These are phyloP conservation scores for Drosophila paracracens DNA, from an alignment of 2,888 invertebrate species.

Conservation along the genomic window DNA sequence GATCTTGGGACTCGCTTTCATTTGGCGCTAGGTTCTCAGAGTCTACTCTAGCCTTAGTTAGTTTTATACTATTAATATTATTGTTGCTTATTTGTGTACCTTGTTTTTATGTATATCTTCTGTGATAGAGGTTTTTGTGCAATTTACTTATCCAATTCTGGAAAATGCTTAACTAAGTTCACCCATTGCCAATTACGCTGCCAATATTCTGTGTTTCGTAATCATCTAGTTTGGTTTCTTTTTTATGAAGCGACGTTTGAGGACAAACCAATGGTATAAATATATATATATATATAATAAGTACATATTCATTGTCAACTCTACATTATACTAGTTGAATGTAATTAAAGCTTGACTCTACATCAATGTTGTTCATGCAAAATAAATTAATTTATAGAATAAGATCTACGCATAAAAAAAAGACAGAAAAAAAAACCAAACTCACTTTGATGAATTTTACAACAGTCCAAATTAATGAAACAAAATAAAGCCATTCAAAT, in stretches of 20 bases:
- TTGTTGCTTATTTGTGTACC: constrained; percentile 50
- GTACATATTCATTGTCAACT: constrained; percentile 68
- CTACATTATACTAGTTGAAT: constrained; percentile 65
- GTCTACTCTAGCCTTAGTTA: constrained; percentile 42
- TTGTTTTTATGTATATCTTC: constrained; percentile 63
- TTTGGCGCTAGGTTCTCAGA: constrained; percentile 52
- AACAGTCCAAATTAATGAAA: constrained; percentile 75
- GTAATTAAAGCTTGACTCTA: constrained; percentile 61
- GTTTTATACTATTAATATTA: constrained; percentile 33
- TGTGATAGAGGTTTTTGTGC: constrained; percentile 73
- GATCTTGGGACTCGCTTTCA: constrained; percentile 32
- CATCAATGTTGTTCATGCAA: constrained; percentile 77
- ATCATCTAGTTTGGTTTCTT: constrained; percentile 39
- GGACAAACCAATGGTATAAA: constrained; percentile 24
- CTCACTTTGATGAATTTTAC: constrained; percentile 78
- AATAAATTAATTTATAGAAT: constrained; percentile 40
- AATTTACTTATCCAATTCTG: constrained; percentile 51
- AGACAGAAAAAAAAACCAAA: constrained; percentile 28
- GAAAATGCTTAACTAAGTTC: constrained; percentile 42
- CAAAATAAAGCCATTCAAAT: constrained; percentile 5
- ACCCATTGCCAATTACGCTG: constrained; percentile 62
- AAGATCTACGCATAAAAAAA: constrained; percentile 35
- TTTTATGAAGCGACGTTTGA: constrained; percentile 22
- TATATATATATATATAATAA: constrained; percentile 35
- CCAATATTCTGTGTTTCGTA: constrained; percentile 35